phyloP scores from a whole-genome alignment of 2,888 invertebrate genomes.

The Caenorhabditis sp. region DNA sequence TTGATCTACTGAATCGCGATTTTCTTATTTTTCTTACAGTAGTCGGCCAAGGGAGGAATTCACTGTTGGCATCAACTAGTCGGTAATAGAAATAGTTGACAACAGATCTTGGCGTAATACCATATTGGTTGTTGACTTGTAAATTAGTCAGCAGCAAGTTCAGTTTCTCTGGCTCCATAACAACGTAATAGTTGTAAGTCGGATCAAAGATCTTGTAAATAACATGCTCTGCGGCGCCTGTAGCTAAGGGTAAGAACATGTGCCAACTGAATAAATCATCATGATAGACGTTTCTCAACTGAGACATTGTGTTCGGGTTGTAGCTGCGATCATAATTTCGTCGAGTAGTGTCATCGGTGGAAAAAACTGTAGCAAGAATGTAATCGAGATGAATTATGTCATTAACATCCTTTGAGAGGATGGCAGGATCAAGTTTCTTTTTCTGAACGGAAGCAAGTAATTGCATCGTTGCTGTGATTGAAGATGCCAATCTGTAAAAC shows the following conservation, averaged over 20 bases:
- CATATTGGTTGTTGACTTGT: slow-evolving; percentile 21
- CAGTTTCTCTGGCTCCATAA: slow-evolving; percentile 60
- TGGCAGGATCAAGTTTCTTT: slow-evolving; percentile 48
- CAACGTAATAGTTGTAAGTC: slow-evolving; percentile 49
- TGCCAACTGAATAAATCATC: slow-evolving; percentile 56
- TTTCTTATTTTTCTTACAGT: slow-evolving; percentile 15
- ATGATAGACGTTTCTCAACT: slow-evolving; percentile 26
- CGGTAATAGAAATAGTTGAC: slow-evolving; percentile 69
- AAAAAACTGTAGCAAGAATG: slow-evolving; percentile 65
- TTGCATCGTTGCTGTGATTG: slow-evolving; percentile 51
- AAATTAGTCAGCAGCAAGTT: slow-evolving; percentile 22
- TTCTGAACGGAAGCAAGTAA: slow-evolving; percentile 53
- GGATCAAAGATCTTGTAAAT: slow-evolving; percentile 26
- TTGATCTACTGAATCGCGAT: no score
- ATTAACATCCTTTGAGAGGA: slow-evolving; percentile 56
- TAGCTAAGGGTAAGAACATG: slow-evolving; percentile 56
- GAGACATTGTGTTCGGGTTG: slow-evolving; percentile 64
- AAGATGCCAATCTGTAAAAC: slow-evolving; percentile 19
- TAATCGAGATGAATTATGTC: slow-evolving; percentile 71
- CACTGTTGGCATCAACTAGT: slow-evolving; percentile 55
- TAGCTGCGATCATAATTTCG: slow-evolving; percentile 69
- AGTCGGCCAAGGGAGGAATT: slow-evolving; percentile 57
- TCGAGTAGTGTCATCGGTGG: slow-evolving; percentile 68
- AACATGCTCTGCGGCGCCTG: slow-evolving; percentile 41
- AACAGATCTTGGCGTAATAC: slow-evolving; percentile 58